Base-by-base conservation (phyloP, 2,797 vertebrate genomes). In the Lepidocolaptes lacrymiger region DNA sequence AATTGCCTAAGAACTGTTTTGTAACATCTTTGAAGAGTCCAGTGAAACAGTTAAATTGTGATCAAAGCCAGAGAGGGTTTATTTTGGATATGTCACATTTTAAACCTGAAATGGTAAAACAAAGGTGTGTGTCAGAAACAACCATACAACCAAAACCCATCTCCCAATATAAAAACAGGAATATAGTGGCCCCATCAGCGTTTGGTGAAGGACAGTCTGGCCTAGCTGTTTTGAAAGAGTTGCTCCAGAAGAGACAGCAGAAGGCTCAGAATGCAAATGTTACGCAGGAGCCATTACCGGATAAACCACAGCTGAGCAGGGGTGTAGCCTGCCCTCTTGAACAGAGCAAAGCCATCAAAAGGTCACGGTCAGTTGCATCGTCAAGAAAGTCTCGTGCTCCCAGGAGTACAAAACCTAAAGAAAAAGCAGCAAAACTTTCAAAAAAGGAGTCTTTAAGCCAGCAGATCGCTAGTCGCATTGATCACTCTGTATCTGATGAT, bases 191-290 rank as follows among this genome's bases (percentile, higher is more conserved):
- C 26, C 95, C 97, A 37, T 96, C 97, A 78, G 84, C 96, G 1
- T 97, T 98, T 94, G 93, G 98, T 72, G 98, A 99, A 96, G 98
- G 98, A 63, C 98, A 98, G 9, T 99, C 99, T 95, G 98, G 99
- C 54, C 97, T 99, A 82, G 98, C 98, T 91, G 99, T 99, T 95
- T 97, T 99, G 73, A 99, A 99, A 95, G 98, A 99, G 96, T 97
- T 99, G 93, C 98, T 99, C 46, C 99, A 99, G 96, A 99, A 98
- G 96, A 98, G 99, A 86, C 99, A 99, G 78, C 98, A 98, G 80
- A 98, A 98, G 97, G 98, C 98, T 95, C 98, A 98, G 81, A 97
- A 83, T 91, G 86, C 96, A 88, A 84, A 91, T 88, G 93, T 93
- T 19, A 72, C 93, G 37, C 97, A 98, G 69, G 97, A 96, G 24